Evolutionary conservation across 2,797 vertebrate species (phyloP).

Genomic region (Lagodon rhomboides): DNA sequence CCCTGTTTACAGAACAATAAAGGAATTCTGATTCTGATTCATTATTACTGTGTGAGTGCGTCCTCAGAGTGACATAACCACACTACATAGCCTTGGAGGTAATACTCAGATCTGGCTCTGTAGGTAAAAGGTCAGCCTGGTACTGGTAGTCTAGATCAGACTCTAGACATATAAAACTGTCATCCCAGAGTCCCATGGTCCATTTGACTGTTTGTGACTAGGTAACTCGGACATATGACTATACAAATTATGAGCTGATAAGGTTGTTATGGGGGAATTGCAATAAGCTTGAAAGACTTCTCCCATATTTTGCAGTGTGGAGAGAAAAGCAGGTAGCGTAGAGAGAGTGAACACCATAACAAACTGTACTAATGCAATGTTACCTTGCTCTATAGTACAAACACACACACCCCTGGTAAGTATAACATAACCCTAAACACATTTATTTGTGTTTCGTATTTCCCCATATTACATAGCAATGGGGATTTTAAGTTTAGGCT

Average conservation of each 20-base stretch:
- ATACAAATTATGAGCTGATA: background rate
- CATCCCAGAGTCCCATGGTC: background rate
- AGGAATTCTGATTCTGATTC: too few species aligned
- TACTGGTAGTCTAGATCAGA: background rate
- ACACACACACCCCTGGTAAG: accelerated
- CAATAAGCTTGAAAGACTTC: background rate
- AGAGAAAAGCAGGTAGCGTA: background rate
- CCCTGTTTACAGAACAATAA: too few species aligned
- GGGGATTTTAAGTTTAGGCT: too few species aligned
- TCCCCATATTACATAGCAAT: background rate
- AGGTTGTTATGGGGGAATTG: background rate
- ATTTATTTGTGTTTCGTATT: background rate
- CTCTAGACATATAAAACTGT: background rate
- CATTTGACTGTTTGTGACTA: background rate
- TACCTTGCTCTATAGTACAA: background rate
- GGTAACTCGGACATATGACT: too few species aligned
- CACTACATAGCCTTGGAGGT: background rate
- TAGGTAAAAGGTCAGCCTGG: constrained; percentile 17
- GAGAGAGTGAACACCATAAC: background rate
- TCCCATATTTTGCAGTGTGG: background rate
- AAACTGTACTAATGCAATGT: background rate
- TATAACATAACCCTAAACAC: background rate
- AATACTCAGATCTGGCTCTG: background rate
- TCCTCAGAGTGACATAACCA: background rate
- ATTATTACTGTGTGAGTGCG: background rate